Evolutionary conservation across 2,888 invertebrate species (phyloP).

Genomic region (Melinopterus prodromus): DNA sequence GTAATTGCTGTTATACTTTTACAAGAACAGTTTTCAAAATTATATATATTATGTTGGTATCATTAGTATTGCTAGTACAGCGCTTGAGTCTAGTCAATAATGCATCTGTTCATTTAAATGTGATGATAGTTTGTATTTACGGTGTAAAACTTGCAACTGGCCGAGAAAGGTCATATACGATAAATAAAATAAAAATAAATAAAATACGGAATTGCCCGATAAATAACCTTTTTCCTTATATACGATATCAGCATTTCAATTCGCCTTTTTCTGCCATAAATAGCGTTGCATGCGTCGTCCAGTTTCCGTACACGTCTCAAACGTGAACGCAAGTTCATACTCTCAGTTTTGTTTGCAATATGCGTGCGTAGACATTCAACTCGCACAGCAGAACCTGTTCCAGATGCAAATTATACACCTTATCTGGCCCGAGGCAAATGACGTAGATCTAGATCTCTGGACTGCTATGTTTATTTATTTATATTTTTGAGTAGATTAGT

Average conservation of each 20-base stretch:
- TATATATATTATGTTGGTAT: too few species aligned
- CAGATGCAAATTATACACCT: not conserved
- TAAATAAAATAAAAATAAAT: too few species aligned
- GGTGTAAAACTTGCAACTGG: not conserved
- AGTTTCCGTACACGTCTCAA: conserved; percentile 4
- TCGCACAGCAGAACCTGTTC: not conserved
- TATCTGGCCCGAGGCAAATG: not conserved
- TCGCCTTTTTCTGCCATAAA: not conserved
- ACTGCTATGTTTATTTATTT: not conserved
- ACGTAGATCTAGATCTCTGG: not conserved
- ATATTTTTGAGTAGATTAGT: not conserved
- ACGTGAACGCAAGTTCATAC: not conserved
- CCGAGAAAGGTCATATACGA: not conserved
- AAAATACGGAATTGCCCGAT: too few species aligned
- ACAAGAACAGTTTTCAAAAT: too few species aligned
- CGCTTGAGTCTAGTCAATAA: too few species aligned
- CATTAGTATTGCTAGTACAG: too few species aligned
- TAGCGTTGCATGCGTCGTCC: not conserved
- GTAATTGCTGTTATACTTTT: too few species aligned
- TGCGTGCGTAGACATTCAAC: not conserved
- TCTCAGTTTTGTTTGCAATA: not conserved
- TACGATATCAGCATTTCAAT: conserved; percentile 4
- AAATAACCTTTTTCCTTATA: too few species aligned
- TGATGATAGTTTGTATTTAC: not conserved
- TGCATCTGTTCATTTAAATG: not conserved